A percentile compares a stretch with the other conserved stretches of the same genome.
Conservation (phyloP, 2,113 vertebrate species). For the Amphiprion percula region DNA sequence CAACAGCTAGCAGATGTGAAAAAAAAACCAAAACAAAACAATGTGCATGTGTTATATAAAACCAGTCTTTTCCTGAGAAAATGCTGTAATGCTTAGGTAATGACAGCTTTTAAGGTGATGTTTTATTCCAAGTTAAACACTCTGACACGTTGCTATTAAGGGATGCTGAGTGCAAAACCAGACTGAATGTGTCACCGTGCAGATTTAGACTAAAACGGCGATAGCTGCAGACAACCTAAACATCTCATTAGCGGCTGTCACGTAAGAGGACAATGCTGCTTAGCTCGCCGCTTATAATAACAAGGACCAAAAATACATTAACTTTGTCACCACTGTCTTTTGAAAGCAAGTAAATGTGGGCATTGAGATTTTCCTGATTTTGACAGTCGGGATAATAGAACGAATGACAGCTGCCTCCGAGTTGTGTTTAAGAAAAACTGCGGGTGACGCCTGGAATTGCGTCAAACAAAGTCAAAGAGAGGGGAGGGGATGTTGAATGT, state of each 20-base stretch:
- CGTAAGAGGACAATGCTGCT: not conserved
- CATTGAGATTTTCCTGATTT: slow-evolving; percentile 23
- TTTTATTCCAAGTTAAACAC: not conserved
- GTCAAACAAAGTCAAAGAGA: slow-evolving; percentile 14
- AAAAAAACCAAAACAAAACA: too few relatives aligned
- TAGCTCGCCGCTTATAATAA: not conserved
- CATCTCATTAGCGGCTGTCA: slow-evolving; percentile 16
- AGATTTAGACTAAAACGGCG: not conserved
- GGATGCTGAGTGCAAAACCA: not conserved
- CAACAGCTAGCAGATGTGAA: too few relatives aligned
- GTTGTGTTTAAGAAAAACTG: not conserved
- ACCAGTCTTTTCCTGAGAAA: too few relatives aligned
- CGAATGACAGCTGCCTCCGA: not conserved
- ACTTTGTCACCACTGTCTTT: slow-evolving; percentile 27
- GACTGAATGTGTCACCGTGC: not conserved
- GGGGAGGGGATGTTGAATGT: slow-evolving; percentile 12
- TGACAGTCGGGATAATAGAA: slow-evolving; percentile 36
- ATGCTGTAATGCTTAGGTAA: too few relatives aligned
- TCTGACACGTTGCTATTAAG: not conserved
- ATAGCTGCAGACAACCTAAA: slow-evolving; percentile 12
- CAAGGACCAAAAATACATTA: slow-evolving; percentile 30
- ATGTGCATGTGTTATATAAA: too few relatives aligned
- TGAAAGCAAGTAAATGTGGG: slow-evolving; percentile 32
- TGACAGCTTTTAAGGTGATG: too few relatives aligned
- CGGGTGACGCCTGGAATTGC: not conserved